These are phyloP conservation scores for Hypomecis punctinalis DNA, from an alignment of 2,888 invertebrate species.

Conservation along the genomic window DNA sequence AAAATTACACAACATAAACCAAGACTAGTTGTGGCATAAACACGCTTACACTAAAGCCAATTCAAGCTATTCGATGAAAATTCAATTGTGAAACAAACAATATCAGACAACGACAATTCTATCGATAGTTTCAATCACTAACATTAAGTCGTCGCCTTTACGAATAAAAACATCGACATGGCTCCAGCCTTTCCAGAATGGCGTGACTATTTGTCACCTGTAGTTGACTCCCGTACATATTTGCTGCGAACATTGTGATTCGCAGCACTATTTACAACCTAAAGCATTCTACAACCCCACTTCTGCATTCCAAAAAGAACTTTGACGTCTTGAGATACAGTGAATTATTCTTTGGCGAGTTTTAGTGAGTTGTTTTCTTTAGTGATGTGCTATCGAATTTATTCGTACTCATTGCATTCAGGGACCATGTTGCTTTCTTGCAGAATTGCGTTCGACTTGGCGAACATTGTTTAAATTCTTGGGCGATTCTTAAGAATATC, in stretches of 20 bases:
- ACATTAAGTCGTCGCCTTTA: constrained; percentile 78
- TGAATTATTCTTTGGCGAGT: constrained; percentile 34
- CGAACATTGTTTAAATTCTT: constrained; percentile 71
- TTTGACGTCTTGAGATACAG: constrained; percentile 39
- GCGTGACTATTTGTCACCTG: constrained; percentile 84
- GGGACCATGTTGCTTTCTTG: constrained; percentile 72
- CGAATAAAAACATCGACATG: constrained; percentile 81
- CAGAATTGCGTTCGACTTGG: constrained; percentile 76
- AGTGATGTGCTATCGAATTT: constrained; percentile 55
- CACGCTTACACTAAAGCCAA: too few relatives aligned
- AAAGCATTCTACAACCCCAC: constrained; percentile 49
- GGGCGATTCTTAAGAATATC: constrained; percentile 50
- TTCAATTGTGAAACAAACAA: constrained; percentile 38
- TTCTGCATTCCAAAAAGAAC: constrained; percentile 38
- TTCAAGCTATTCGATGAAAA: background rate
- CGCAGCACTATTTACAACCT: constrained; percentile 62
- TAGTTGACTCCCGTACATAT: constrained; percentile 81
- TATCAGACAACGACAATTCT: constrained; percentile 14
- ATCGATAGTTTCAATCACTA: constrained; percentile 69
- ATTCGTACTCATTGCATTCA: constrained; percentile 72
- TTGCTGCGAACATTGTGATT: constrained; percentile 79
- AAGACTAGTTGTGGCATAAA: too few relatives aligned
- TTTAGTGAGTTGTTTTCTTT: constrained; percentile 37
- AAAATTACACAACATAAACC: too few relatives aligned
- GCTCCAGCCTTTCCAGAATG: constrained; percentile 76